Base-by-base conservation (phyloP, 1,140 invertebrate genomes). In the Palaemon carinicauda region DNA sequence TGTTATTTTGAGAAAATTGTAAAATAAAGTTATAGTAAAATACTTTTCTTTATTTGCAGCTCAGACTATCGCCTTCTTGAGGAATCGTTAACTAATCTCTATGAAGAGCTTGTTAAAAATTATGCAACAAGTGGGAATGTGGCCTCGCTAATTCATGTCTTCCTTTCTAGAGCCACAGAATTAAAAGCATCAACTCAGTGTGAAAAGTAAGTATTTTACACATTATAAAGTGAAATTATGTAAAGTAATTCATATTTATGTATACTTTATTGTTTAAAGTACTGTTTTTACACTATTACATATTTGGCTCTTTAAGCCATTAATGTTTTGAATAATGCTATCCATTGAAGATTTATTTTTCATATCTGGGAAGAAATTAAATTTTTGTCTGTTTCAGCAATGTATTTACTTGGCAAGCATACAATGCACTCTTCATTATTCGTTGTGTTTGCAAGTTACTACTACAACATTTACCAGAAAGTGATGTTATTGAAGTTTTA, bases 351-450 rank as follows among this genome's bases (percentile, higher is more conserved):
- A 81, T 78, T 81, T 71, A 50, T 53, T 80, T 84, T 1, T 51
- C 29, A 27, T n/a, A 31, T 17, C 21, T 50, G 50, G 29, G 54
- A 79, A 10, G 17, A 50, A 41, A 33, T 84, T 77, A 60, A 89
- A 88, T 80, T 87, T 50, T 89, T 69, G 87, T 84, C 74, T 89
- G 87, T 94, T 94, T 80, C 92, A 98, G 97, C 91, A 96, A 96
- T 89, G 95, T 98, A 92, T 95, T 97, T 89, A 95, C 96, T 71
- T 99, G 97, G 97, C 98, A 99, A 92, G 95, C 97, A 0, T 97
- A 96, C 91, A 99, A 99, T 92, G 96, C 96, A 0, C 91, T 99
- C 50, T 98, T 98, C 90, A 95, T 98, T 24, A 94, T 99, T 83
- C 94, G 98, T 81, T 96, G 95, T 89, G 94, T 98, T 81, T 94